Percentiles rank a stretch among this genome's conserved stretches.
Conservation (phyloP, 53 echinoderm and acorn worm genomes). For the Echinarachnius parma region DNA sequence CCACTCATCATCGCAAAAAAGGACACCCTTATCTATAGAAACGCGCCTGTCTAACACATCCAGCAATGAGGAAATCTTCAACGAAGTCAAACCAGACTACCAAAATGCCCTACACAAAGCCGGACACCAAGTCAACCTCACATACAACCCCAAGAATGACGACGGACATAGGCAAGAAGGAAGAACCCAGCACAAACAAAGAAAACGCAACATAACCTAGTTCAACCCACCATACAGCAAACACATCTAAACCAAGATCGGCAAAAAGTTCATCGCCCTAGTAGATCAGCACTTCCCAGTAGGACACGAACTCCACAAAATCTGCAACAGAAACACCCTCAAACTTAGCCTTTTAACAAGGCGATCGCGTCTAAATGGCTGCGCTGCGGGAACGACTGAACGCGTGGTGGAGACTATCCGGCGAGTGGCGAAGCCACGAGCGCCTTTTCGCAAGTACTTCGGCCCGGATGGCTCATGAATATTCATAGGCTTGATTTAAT, state of each 20-base stretch:
- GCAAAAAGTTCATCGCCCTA: slow-evolving; percentile 6
- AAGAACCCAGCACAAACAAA: not conserved
- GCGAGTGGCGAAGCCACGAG: no score
- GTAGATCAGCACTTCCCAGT: no score
- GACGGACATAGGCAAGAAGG: no score
- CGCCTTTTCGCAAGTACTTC: no score
- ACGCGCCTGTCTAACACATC: slow-evolving; percentile 24
- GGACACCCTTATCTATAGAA: slow-evolving; percentile 30
- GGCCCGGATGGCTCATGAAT: no score
- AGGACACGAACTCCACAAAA: no score
- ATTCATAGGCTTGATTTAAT: no score
- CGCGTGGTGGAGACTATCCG: no score
- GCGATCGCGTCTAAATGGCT: no score
- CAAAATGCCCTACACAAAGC: slow-evolving; percentile 41
- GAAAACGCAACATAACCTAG: slow-evolving; percentile 13
- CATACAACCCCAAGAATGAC: slow-evolving; percentile 17
- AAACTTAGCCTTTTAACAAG: no score
- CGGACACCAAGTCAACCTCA: slow-evolving; percentile 15
- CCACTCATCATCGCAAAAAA: slow-evolving; percentile 9
- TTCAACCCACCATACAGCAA: slow-evolving; percentile 16
- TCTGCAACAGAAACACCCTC: no score
- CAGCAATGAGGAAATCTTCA: slow-evolving; percentile 33
- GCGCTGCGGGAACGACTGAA: no score
- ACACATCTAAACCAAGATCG: not conserved
- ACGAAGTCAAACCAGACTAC: slow-evolving; percentile 27